Evolutionary conservation across 1,140 invertebrate genomes (phyloP).

Genomic region (Chlorops oryzae): DNA sequence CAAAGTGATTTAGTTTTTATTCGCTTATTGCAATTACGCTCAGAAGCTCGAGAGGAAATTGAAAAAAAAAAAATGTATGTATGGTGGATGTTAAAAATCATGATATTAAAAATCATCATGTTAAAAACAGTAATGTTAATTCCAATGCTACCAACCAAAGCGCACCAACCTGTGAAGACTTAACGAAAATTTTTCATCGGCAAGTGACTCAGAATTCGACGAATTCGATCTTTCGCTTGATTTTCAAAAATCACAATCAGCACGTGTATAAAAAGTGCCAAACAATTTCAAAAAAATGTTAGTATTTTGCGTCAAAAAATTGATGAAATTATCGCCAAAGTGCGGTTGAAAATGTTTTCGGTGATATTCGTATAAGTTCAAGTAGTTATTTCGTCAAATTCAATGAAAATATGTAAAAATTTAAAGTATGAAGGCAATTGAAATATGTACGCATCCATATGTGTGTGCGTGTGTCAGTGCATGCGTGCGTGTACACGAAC

Average conservation of each 20-base stretch:
- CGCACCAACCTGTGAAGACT: neutral
- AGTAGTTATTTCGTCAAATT: slow-evolving; percentile 15
- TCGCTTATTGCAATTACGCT: too few relatives aligned
- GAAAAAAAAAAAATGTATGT: too few relatives aligned
- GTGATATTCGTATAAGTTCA: slow-evolving; percentile 12
- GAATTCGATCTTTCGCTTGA: slow-evolving; percentile 42
- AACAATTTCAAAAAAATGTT: slow-evolving; percentile 46
- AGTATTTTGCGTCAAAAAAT: slow-evolving; percentile 31
- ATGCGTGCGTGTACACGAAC: too few relatives aligned
- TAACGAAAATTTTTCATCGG: too few relatives aligned
- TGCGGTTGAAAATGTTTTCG: slow-evolving; percentile 4
- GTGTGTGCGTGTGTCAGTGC: neutral
- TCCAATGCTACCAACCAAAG: neutral
- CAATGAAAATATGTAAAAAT: slow-evolving; percentile 14
- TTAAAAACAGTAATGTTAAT: too few relatives aligned
- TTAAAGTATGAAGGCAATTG: slow-evolving; percentile 1
- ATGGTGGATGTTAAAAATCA: too few relatives aligned
- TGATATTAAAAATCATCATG: too few relatives aligned
- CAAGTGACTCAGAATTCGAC: slow-evolving; percentile 19
- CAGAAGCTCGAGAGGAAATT: too few relatives aligned
- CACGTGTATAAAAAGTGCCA: slow-evolving; percentile 49
- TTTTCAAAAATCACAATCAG: slow-evolving; percentile 45
- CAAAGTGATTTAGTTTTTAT: too few relatives aligned
- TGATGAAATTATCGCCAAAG: slow-evolving; percentile 2
- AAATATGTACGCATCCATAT: neutral